Evolutionary conservation across 2,888 invertebrate genomes (phyloP).

Genomic region (Neoaliturus tenellus): DNA sequence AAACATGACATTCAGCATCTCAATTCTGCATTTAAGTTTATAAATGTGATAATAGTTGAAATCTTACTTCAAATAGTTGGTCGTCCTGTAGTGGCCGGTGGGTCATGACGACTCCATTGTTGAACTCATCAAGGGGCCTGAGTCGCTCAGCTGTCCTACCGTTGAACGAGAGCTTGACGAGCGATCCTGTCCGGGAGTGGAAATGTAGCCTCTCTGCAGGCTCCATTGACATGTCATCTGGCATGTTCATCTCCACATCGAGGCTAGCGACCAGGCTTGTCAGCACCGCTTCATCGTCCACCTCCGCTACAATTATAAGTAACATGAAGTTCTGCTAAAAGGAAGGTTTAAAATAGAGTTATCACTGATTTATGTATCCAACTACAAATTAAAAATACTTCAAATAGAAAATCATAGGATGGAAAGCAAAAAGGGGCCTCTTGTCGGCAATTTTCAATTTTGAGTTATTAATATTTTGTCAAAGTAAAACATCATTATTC

Average conservation of each 20-base stretch:
- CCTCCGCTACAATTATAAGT: constrained; percentile 61
- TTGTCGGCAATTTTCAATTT: no score
- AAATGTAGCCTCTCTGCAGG: constrained; percentile 61
- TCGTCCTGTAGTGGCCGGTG: constrained; percentile 90
- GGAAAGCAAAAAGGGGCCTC: no score
- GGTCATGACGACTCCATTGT: constrained; percentile 97
- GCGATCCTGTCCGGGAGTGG: constrained; percentile 63
- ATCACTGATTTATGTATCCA: no score
- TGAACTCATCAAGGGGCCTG: constrained; percentile 94
- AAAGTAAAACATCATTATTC: no score
- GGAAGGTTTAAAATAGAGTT: no score
- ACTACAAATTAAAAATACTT: no score
- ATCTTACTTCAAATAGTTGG: constrained; percentile 89
- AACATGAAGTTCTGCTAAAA: no score
- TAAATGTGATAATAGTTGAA: no score
- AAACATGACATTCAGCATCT: no score
- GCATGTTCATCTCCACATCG: constrained; percentile 71
- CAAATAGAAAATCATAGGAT: no score
- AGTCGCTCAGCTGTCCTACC: constrained; percentile 88
- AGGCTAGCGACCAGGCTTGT: constrained; percentile 72
- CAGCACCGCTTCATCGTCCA: constrained; percentile 22
- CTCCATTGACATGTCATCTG: constrained; percentile 29
- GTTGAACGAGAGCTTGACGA: constrained; percentile 87
- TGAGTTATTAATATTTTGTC: no score
- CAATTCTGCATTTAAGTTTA: no score